phyloP scores from a whole-genome alignment of 2,113 vertebrate species.

The Thamnophis sirtalis region DNA sequence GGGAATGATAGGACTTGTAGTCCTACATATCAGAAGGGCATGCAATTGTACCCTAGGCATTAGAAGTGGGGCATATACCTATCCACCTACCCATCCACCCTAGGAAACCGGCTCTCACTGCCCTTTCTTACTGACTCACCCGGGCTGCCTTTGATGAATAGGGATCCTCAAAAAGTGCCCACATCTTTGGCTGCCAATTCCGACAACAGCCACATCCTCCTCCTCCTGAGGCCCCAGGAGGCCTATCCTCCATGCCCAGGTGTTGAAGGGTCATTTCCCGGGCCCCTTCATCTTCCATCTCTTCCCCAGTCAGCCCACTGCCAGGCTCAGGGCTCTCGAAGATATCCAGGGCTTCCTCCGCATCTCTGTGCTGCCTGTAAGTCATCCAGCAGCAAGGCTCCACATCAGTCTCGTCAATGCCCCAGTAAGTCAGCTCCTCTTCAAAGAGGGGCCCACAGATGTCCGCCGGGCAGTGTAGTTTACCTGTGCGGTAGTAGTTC shows the following conservation, averaged over 20 bases:
- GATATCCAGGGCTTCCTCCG: constrained; percentile 92
- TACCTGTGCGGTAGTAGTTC: constrained; percentile 96
- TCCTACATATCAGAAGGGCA: background rate
- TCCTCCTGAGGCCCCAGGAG: constrained; percentile 63
- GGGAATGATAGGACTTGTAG: background rate
- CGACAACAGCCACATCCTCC: constrained; percentile 76
- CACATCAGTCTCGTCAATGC: constrained; percentile 96
- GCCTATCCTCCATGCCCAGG: constrained; percentile 80
- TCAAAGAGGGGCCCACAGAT: constrained; percentile 96
- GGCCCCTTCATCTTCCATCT: constrained; percentile 56
- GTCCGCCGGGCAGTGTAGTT: constrained; percentile 96
- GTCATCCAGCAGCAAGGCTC: constrained; percentile 99
- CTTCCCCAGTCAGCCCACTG: constrained; percentile 59
- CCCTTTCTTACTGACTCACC: constrained; percentile 74
- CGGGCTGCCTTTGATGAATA: constrained; percentile 91
- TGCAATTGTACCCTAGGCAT: background rate
- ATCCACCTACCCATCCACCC: background rate
- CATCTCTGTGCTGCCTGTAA: constrained; percentile 94
- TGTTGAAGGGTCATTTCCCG: constrained; percentile 75
- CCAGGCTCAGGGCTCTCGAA: constrained; percentile 89
- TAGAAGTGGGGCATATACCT: background rate
- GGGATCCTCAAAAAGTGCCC: constrained; percentile 96
- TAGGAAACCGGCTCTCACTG: background rate
- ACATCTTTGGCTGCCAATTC: constrained; percentile 86
- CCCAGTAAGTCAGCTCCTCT: constrained; percentile 97